Evolutionary conservation across 2,888 invertebrate genomes (phyloP).

Genomic region (Eupithecia insigniata): DNA sequence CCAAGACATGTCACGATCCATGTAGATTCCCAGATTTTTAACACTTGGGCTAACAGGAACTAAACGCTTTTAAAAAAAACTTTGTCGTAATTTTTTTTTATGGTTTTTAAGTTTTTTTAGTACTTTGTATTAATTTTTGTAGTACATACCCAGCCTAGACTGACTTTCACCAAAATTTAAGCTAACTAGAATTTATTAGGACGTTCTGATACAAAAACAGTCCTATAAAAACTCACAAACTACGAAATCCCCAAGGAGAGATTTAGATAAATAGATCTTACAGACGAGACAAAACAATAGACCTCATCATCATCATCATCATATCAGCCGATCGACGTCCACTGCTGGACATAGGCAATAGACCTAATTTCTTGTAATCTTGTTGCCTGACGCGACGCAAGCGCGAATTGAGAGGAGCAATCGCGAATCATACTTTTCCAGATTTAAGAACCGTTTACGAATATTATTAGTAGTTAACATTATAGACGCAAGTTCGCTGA

Average conservation of each 20-base stretch:
- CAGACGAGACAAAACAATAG: slow-evolving; percentile 10
- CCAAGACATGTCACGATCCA: no score
- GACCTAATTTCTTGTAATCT: slow-evolving; percentile 11
- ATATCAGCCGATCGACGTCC: no score
- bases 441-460: background rate
- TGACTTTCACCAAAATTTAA: background rate
- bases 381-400: slow-evolving; percentile 18
- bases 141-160: background rate
- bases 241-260: background rate
- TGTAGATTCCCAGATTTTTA: no score
- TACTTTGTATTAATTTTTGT: no score
- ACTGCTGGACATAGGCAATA: no score
- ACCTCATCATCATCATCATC: no score
- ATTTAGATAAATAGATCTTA: background rate
- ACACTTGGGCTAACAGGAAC: no score
- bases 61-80: no score
- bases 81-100: no score
- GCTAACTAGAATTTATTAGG: background rate
- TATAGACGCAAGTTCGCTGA: background rate
- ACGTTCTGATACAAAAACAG: background rate
- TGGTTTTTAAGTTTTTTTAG: no score
- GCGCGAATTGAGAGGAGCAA: slow-evolving; percentile 12
- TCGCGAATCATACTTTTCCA: background rate
- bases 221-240: background rate
- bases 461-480: no score